Base-by-base conservation (phyloP, 2,797 vertebrate genomes). In the Schizopygopsis pylzovi region DNA sequence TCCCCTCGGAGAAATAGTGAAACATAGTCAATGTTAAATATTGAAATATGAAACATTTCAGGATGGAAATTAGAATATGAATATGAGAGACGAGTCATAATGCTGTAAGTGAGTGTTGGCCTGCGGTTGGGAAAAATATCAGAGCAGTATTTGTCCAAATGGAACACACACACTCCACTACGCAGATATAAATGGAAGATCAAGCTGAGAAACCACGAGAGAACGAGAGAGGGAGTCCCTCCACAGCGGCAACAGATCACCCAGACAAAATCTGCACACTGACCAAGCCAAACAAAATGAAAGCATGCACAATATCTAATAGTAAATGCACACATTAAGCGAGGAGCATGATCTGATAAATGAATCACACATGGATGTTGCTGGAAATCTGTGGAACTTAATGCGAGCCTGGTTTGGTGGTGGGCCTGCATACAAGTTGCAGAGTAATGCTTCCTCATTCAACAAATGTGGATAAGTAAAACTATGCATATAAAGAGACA, bases 121-220 rank as follows among this genome's bases (percentile, higher is more conserved):
- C 78, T 73, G 67, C 33, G 52, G 79, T 77, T 75, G 71, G 77
- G 39, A 87, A 87, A 88, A 88, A 85, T 79, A 13, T 88, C 72
- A 85, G 80, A 85, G 85, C 79, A 79, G 83, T 89, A 85, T 83
- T 89, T 91, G 70, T 90, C 87, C 11, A 22, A 85, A 72, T 86
- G 85, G 73, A 76, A 83, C 37, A 2, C 43, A 16, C 54, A 54
- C 59, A 79, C 75, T 81, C 80, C 56, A 85, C 85, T 85, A 81
- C 54, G 59, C 73, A 70, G 72, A 84, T 88, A 72, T 25, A 70
- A 87, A 85, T 87, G 86, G 83, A 78, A 52, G 67, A 87, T 87
- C 49, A 83, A 61, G 81, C 82, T 82, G 49, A 88, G 28, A 86
- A 75, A 87, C 43, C 85, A 65, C 72, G 54, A 86, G 77, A 81